A percentile compares a stretch with the other conserved stretches of the same genome.
Evolutionary conservation across 2,888 invertebrate species (phyloP).

Genomic region (Ophion costatus): DNA sequence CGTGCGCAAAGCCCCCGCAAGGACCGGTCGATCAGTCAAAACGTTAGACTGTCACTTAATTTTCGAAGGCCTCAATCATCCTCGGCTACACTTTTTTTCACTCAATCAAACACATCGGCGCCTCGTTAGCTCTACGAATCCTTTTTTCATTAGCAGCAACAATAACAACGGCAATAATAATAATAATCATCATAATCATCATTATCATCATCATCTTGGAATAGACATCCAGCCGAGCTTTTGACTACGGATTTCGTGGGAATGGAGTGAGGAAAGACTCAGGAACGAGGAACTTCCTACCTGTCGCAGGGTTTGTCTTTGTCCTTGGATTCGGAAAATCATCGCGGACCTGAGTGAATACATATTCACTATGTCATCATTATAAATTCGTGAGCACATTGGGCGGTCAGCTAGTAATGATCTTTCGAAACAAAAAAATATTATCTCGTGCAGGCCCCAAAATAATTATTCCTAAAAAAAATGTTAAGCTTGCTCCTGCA

Average conservation of each 20-base stretch:
- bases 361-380: constrained; percentile 29
- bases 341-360: constrained; percentile 9
- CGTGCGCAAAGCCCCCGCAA: constrained; percentile 1
- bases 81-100: constrained; percentile 18
- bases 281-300: constrained; percentile 4
- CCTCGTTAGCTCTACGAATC: constrained; percentile 45
- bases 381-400: constrained; percentile 41
- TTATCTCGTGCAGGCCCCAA: neutral
- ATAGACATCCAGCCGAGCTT: constrained; percentile 13
- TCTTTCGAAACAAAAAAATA: neutral
- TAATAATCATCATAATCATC: neutral
- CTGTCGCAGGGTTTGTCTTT: constrained; percentile 10
- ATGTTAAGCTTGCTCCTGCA: neutral
- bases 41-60: constrained; percentile 49
- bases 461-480: neutral
- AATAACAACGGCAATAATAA: neutral
- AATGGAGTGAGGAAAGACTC: constrained; percentile 4
- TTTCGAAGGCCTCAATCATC: constrained; percentile 54
- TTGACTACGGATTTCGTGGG: constrained; percentile 12
- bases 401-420: neutral
- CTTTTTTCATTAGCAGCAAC: constrained; percentile 11
- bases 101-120: constrained; percentile 45
- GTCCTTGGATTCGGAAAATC: constrained; percentile 23
- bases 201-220: constrained; percentile 24
- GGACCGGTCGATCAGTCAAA: constrained; percentile 55